These are phyloP conservation scores for Agelas oroides DNA, from an alignment of 37 sponge, comb jelly and placozoan genomes.

Conservation along the genomic window DNA sequence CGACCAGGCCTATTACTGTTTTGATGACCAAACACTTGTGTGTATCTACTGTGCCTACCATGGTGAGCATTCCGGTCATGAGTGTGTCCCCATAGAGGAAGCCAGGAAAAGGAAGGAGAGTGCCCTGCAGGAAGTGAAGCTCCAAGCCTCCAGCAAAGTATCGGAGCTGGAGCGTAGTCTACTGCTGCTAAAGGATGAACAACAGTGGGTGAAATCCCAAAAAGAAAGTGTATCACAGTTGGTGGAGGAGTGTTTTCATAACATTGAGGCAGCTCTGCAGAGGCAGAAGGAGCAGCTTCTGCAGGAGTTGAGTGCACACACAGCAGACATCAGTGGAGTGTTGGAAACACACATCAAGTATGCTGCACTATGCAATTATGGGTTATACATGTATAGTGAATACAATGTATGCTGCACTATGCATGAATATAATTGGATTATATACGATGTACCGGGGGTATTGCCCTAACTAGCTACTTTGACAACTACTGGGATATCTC, in stretches of 20 bases:
- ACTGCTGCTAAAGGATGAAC: constrained; percentile 33
- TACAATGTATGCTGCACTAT: no score
- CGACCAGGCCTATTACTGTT: constrained; percentile 50
- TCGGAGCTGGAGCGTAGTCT: constrained; percentile 17
- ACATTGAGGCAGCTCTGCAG: constrained; percentile 2
- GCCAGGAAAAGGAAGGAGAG: constrained; percentile 5
- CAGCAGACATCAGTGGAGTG: background rate
- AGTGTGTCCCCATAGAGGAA: constrained; percentile 22
- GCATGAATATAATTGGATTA: no score
- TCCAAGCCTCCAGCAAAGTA: background rate
- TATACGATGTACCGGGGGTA: no score
- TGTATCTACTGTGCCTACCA: constrained; percentile 63
- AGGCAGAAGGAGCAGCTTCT: constrained; percentile 31
- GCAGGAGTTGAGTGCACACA: constrained; percentile 25
- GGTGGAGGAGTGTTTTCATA: constrained; percentile 21
- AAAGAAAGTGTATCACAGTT: background rate
- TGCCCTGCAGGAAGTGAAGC: background rate
- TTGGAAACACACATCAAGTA: constrained; percentile 17
- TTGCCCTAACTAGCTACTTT: no score
- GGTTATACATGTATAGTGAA: no score
- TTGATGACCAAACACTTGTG: constrained; percentile 27
- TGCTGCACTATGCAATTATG: background rate
- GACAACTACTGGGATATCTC: no score
- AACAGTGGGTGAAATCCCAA: constrained; percentile 23
- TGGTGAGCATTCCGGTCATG: constrained; percentile 35